These are phyloP conservation scores for Tympanoctomys barrerae DNA, from an alignment of 2,797 vertebrate species.

Conservation along the genomic window DNA sequence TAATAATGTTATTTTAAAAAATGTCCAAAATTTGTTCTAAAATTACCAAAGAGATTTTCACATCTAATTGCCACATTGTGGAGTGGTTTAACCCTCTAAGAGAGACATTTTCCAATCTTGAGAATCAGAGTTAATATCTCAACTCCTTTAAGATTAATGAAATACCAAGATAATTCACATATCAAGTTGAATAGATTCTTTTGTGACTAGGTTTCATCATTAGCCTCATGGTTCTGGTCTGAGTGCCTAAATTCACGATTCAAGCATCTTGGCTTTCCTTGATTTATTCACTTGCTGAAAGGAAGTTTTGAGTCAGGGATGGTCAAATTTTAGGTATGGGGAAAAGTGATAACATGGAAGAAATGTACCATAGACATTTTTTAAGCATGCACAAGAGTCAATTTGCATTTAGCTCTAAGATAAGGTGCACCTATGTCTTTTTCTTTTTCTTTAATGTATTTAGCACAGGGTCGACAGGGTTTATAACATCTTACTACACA, in stretches of 20 bases:
- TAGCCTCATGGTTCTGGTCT: constrained; percentile 15
- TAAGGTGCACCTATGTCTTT: not conserved
- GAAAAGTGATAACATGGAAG: not conserved
- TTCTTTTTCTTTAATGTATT: not conserved
- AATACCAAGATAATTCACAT: not conserved
- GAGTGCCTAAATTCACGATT: not conserved
- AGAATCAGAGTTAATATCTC: not conserved
- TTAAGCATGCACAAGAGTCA: not conserved
- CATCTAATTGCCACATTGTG: not conserved
- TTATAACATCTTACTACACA: too few relatives aligned
- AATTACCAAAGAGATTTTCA: constrained; percentile 31
- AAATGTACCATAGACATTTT: not conserved
- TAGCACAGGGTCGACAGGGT: too few relatives aligned
- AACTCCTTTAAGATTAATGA: not conserved
- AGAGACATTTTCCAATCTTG: not conserved
- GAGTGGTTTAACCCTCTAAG: not conserved
- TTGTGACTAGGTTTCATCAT: not conserved
- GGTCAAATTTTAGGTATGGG: not conserved
- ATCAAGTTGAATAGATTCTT: not conserved
- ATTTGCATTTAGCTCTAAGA: not conserved
- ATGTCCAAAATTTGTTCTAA: not conserved
- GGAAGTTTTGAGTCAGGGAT: not conserved
- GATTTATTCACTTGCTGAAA: constrained; percentile 5
- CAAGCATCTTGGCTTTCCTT: not conserved
- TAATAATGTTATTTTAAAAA: not conserved